Conservation (phyloP, 2,888 invertebrate species). For the Blomia tropicalis region DNA sequence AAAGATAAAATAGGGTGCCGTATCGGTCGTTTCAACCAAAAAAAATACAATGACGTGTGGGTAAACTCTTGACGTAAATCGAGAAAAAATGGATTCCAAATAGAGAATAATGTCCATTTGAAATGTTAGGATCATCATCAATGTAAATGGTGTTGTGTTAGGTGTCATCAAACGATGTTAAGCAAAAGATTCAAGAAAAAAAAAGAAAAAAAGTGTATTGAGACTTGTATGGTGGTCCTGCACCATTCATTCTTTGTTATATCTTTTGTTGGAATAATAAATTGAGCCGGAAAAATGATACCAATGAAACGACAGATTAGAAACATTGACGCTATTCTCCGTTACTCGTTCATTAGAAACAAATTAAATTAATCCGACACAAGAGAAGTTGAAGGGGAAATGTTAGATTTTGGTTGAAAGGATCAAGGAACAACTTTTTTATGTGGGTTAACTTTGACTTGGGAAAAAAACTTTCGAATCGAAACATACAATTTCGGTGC, state of each 20-base stretch:
- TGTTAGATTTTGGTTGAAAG: no score
- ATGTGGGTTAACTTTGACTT: no score
- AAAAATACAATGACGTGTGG: not conserved
- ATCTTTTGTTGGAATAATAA: not conserved
- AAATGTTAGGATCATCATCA: not conserved
- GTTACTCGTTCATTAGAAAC: constrained; percentile 8
- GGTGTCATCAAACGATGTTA: no score
- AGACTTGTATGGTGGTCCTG: no score
- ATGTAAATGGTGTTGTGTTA: not conserved
- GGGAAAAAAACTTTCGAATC: not conserved
- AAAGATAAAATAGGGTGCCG: no score
- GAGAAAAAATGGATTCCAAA: constrained; percentile 8
- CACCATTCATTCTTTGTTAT: no score
- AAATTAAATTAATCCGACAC: constrained; percentile 15
- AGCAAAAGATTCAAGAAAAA: no score
- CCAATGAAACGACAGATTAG: constrained; percentile 11
- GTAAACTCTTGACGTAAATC: not conserved
- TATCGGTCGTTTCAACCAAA: no score
- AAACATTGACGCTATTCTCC: not conserved
- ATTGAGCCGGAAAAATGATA: not conserved
- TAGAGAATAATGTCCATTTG: constrained; percentile 7
- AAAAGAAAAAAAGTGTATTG: no score
- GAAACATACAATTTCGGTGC: not conserved
- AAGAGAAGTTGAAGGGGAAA: not conserved
- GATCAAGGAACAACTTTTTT: no score